Percentiles rank a stretch among this genome's conserved stretches.
Evolutionary conservation across 2,113 vertebrate genomes (phyloP).

Genomic region (Pundamilia nyererei): DNA sequence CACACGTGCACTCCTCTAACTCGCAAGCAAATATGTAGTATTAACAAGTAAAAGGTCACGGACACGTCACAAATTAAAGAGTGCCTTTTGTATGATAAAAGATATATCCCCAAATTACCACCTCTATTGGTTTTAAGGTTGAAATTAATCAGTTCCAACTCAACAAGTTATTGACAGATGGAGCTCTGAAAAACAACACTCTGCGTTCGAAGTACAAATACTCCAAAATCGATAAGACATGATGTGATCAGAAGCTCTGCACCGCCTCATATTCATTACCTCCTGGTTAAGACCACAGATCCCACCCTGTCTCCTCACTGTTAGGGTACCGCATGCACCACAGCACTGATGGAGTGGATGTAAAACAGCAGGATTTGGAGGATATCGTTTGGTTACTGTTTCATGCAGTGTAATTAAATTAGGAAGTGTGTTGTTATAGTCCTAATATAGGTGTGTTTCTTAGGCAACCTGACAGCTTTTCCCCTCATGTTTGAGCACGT

Average conservation of each 20-base stretch:
- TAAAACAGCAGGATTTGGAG: not conserved
- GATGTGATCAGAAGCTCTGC: not conserved
- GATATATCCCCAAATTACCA: not conserved
- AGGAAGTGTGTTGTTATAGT: not conserved
- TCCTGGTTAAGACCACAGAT: not conserved
- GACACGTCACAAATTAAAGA: not conserved
- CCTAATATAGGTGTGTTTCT: not conserved
- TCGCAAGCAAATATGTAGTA: not conserved
- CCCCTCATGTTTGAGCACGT: not conserved
- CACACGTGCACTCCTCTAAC: not conserved
- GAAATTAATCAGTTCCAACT: not conserved
- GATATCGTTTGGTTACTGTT: not conserved
- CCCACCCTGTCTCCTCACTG: not conserved
- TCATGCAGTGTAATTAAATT: not conserved
- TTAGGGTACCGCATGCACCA: not conserved
- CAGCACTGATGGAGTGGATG: not conserved
- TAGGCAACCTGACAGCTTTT: not conserved
- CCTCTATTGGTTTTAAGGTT: not conserved
- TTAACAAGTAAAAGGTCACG: not conserved
- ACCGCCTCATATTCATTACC: not conserved
- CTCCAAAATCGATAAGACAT: not conserved
- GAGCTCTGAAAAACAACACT: not conserved
- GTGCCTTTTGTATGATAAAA: not conserved
- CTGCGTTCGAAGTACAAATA: not conserved
- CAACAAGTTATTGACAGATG: not conserved